A percentile compares a stretch with the other conserved stretches of the same genome.
These are phyloP conservation scores for Drosophila tani DNA, from an alignment of 1,140 invertebrate genomes.

Conservation along the genomic window DNA sequence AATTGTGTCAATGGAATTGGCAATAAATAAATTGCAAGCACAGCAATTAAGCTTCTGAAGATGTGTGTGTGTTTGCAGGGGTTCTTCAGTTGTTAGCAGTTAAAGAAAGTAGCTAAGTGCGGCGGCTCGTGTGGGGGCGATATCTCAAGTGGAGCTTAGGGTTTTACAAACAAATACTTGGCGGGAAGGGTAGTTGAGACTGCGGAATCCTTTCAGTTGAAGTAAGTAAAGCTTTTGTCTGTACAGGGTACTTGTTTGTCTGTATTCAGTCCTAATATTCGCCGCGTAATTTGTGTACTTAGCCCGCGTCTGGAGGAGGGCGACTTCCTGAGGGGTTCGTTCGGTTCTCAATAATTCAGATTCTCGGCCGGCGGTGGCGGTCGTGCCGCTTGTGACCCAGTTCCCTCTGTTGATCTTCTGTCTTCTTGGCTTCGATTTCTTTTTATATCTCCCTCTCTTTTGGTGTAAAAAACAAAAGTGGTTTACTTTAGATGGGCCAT, in stretches of 20 bases:
- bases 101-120: constrained; percentile 70
- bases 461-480: constrained; percentile 57
- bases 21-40: constrained; percentile 21
- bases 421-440: constrained; percentile 47
- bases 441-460: constrained; percentile 40
- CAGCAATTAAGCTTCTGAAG: constrained; percentile 12
- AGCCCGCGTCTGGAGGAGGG: constrained; percentile 22
- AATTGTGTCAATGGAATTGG: constrained; percentile 67
- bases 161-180: constrained; percentile 1
- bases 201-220: neutral
- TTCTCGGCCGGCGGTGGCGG: constrained; percentile 28
- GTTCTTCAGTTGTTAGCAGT: constrained; percentile 42
- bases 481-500: constrained; percentile 50
- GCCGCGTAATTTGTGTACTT: constrained; percentile 43
- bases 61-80: constrained; percentile 46
- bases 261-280: constrained; percentile 7
- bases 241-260: constrained; percentile 16
- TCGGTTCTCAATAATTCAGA: constrained; percentile 38
- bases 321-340: constrained; percentile 32
- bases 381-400: constrained; percentile 66
- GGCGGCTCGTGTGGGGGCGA: constrained; percentile 37
- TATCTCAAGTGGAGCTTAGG: constrained; percentile 48
- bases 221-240: neutral
- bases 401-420: constrained; percentile 42
- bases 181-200: constrained; percentile 7